phyloP scores from a whole-genome alignment of 92 coral and sea anemone species.

The Palythoa heliodiscus region DNA sequence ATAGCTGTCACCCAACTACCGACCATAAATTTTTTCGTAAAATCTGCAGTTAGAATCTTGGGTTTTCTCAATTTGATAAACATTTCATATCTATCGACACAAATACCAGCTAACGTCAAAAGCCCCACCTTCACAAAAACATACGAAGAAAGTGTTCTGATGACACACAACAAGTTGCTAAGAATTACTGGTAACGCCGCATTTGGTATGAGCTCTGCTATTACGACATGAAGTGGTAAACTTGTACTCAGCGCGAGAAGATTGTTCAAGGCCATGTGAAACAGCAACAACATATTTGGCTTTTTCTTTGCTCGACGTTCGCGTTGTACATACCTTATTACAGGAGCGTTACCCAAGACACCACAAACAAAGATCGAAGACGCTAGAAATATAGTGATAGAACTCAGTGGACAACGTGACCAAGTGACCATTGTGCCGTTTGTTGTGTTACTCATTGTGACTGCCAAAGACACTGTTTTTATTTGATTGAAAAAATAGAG shows the following conservation, averaged over 20 bases:
- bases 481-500: neutral
- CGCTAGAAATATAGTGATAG: constrained; percentile 12
- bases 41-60: constrained; percentile 16
- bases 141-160: constrained; percentile 17
- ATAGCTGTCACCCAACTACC: constrained; percentile 15
- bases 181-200: neutral
- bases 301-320: constrained; percentile 27
- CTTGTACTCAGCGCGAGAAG: constrained; percentile 23
- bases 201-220: constrained; percentile 11
- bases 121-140: constrained; percentile 37
- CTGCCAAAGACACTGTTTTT: neutral
- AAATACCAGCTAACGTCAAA: constrained; percentile 32
- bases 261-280: constrained; percentile 42
- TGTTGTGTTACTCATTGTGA: constrained; percentile 28
- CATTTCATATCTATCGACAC: constrained; percentile 34
- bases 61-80: constrained; percentile 24
- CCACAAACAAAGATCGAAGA: constrained; percentile 1
- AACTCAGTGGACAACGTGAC: constrained; percentile 24
- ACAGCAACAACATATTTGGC: constrained; percentile 18
- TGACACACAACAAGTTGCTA: constrained; percentile 6
- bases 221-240: constrained; percentile 6
- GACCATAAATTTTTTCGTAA: constrained; percentile 14
- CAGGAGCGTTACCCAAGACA: constrained; percentile 19
- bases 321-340: constrained; percentile 18
- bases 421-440: neutral